Evolutionary conservation across 2,888 invertebrate species (phyloP).

Genomic region (Branchipolynoe longqiensis): DNA sequence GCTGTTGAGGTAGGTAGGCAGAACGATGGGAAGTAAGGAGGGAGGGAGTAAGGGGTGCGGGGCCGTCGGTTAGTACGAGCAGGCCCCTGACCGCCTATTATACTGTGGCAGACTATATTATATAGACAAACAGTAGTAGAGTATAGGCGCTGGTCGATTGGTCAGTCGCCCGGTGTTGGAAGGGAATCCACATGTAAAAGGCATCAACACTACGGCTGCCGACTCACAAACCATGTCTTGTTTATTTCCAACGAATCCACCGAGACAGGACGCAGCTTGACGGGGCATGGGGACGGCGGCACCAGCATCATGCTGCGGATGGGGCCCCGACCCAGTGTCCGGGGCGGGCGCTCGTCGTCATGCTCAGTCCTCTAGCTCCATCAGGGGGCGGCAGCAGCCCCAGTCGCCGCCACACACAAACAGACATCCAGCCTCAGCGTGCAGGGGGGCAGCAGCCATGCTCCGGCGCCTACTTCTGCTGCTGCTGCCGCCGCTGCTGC

Average conservation of each 20-base stretch:
- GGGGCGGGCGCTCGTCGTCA: background rate
- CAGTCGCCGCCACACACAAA: conserved; percentile 33
- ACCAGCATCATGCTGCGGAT: too few species aligned
- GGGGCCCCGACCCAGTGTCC: background rate
- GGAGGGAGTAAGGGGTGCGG: background rate
- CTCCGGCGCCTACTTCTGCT: conserved; percentile 15
- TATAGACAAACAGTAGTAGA: too few species aligned
- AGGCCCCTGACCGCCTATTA: too few species aligned
- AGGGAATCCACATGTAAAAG: too few species aligned
- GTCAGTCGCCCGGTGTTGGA: too few species aligned
- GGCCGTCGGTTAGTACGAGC: background rate
- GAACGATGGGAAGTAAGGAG: background rate
- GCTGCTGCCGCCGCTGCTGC: background rate
- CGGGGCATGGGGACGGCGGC: too few species aligned
- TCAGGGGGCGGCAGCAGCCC: conserved; percentile 2
- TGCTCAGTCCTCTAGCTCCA: conserved; percentile 3
- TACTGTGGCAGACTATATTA: too few species aligned
- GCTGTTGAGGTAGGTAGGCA: conserved; percentile 5
- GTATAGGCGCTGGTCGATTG: too few species aligned
- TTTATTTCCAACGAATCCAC: too few species aligned
- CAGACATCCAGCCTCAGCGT: conserved; percentile 6
- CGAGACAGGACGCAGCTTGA: too few species aligned
- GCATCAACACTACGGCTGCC: too few species aligned
- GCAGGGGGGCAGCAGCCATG: conserved; percentile 45
- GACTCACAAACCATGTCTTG: too few species aligned